Base-by-base conservation (phyloP, 2,797 vertebrate species). In the Petrocephalus sullivani region DNA sequence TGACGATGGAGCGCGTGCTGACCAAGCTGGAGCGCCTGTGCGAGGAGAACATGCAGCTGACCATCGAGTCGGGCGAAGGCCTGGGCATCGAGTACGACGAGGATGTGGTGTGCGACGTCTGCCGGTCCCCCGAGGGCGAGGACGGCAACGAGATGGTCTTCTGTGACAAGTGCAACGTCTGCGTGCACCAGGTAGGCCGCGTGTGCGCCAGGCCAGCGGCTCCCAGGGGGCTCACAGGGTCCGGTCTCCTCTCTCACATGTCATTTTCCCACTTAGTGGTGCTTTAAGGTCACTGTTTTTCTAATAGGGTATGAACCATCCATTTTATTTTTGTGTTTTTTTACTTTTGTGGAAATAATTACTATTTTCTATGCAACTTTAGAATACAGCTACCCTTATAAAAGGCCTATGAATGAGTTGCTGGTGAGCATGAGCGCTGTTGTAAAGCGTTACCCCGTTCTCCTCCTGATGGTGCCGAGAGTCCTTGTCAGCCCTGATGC, bases 91-190 rank as follows among this genome's bases (percentile, higher is more conserved):
- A 99, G 93, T 99, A 99, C 0, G 98, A 99, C 0, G 98, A 99
- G 92, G 98, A 99, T 0, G 98, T 99, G 53, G 98, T 99, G 90
- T 99, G 98, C 0, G 98, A 98, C 0, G 98, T 99, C 51, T 99
- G 98, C 94, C 97, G 97, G 91, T 99, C 98, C 1, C 98, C 98
- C 0, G 98, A 99, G 93, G 98, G 98, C 0, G 98, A 99, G 91
- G 98, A 99, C 1, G 97, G 97, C 92, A 99, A 99, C 5, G 98
- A 99, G 95, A 99, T 99, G 98, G 98, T 99, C 75, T 99, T 99
- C 91, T 99, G 98, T 53, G 98, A 99, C 95, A 98, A 98, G 90
- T 99, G 98, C 95, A 98, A 99, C 10, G 96, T 99, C 92, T 99
- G 98, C 0, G 98, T 99, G 89, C 98, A 98, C 93, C 98, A 99